Conservation (phyloP, 2,113 vertebrate genomes). For the Nycticorax nycticorax region DNA sequence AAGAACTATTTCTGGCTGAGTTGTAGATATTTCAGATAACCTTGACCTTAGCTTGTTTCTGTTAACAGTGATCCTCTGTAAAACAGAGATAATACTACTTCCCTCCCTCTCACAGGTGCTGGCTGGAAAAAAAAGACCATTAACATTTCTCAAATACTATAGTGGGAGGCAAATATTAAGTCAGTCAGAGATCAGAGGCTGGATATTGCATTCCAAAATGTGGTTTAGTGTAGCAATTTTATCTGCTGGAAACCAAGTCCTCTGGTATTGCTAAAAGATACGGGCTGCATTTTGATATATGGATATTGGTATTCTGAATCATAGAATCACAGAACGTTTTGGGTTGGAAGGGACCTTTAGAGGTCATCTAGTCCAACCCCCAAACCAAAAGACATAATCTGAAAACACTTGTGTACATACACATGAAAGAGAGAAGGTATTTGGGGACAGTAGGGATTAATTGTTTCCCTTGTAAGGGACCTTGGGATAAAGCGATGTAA, state of each 20-base stretch:
- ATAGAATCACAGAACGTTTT: too few species aligned
- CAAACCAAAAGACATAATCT: neutral
- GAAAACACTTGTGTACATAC: neutral
- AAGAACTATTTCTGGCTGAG: neutral
- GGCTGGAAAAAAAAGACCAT: neutral
- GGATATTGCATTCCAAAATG: neutral
- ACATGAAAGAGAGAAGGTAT: neutral
- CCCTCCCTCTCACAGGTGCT: conserved; percentile 15
- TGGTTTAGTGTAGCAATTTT: neutral
- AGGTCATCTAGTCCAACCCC: too few species aligned
- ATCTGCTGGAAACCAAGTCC: neutral
- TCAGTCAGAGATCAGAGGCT: neutral
- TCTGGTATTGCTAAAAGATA: neutral
- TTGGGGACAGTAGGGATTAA: neutral
- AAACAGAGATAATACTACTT: neutral
- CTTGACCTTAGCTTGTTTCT: conserved; percentile 18
- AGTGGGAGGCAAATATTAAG: neutral
- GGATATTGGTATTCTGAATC: neutral
- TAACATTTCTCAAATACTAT: neutral
- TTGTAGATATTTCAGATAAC: neutral
- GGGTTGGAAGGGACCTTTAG: too few species aligned
- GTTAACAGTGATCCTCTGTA: neutral
- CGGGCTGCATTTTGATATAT: neutral
- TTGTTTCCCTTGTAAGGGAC: neutral
- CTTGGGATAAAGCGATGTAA: neutral